A percentile compares a stretch with the other conserved stretches of the same genome.
Conservation (phyloP, 2,888 invertebrate genomes). For the Epistrophella euchroma region DNA sequence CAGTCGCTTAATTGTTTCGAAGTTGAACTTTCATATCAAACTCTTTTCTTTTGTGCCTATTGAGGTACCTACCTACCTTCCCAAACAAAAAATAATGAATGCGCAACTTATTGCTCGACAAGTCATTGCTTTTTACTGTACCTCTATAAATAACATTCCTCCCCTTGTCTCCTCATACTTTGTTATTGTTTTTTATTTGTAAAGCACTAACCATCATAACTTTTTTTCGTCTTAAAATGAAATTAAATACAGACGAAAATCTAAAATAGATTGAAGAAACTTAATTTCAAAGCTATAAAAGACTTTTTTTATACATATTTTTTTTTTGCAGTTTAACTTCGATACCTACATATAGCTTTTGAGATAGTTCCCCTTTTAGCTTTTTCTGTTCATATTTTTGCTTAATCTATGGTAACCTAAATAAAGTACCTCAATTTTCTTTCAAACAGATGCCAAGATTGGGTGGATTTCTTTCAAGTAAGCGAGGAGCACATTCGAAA, state of each 20-base stretch:
- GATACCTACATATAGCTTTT: conserved; percentile 11
- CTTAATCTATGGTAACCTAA: conserved; percentile 5
- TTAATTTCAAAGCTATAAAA: conserved; percentile 35
- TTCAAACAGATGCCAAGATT: conserved; percentile 79
- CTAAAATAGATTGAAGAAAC: conserved; percentile 36
- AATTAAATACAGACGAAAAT: background rate
- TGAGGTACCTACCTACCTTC: background rate
- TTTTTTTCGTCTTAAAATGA: background rate
- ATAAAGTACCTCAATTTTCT: conserved; percentile 5
- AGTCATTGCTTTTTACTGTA: conserved; percentile 18
- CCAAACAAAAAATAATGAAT: background rate
- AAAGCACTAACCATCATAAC: conserved; percentile 24
- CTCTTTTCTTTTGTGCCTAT: background rate
- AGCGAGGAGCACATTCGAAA: conserved; percentile 77
- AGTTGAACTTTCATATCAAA: background rate
- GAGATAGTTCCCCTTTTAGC: conserved; percentile 31
- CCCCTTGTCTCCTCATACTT: background rate
- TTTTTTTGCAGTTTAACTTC: conserved; percentile 10
- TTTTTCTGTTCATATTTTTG: conserved; percentile 16
- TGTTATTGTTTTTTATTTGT: background rate
- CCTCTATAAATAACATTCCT: conserved; percentile 15
- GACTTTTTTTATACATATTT: conserved; percentile 6
- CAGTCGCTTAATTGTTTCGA: background rate
- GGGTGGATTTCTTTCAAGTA: conserved; percentile 80
- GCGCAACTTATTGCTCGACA: conserved; percentile 8